These are phyloP conservation scores for Drosophila carrolli DNA, from an alignment of 1,140 invertebrate species.

Conservation along the genomic window DNA sequence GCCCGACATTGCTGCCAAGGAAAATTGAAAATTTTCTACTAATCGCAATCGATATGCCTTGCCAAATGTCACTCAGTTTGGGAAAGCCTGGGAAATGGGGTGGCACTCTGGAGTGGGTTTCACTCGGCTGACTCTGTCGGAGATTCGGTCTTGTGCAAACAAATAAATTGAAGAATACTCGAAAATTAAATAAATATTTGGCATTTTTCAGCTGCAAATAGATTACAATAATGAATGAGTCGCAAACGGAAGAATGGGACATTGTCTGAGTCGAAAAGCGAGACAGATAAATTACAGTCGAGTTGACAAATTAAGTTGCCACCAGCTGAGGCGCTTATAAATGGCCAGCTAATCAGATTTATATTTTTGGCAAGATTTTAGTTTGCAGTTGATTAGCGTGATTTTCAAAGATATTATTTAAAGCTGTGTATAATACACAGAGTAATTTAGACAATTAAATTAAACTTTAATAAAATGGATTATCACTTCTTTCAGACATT, in stretches of 20 bases:
- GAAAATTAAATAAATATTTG: constrained; percentile 83
- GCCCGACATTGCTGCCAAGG: constrained; percentile 63
- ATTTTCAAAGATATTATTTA: neutral
- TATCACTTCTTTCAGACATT: too few relatives aligned
- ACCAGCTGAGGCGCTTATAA: constrained; percentile 32
- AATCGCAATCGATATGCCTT: constrained; percentile 81
- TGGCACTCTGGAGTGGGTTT: constrained; percentile 8
- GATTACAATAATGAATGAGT: constrained; percentile 83
- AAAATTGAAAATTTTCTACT: constrained; percentile 81
- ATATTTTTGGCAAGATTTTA: constrained; percentile 8
- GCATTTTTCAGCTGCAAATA: constrained; percentile 77
- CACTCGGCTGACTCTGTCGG: constrained; percentile 26
- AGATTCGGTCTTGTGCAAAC: constrained; percentile 66
- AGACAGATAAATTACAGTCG: constrained; percentile 75
- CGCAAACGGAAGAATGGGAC: constrained; percentile 3
- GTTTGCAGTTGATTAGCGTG: constrained; percentile 9
- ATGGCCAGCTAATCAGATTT: constrained; percentile 46
- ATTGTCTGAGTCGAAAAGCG: constrained; percentile 33
- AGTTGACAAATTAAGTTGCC: constrained; percentile 78
- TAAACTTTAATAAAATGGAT: neutral
- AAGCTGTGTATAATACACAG: too few relatives aligned
- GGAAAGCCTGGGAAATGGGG: neutral
- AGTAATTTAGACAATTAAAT: too few relatives aligned
- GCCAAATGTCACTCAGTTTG: constrained; percentile 74
- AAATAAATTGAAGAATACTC: constrained; percentile 83